Conservation (phyloP, 1,140 invertebrate species). For the Pachypeltis micranthus region DNA sequence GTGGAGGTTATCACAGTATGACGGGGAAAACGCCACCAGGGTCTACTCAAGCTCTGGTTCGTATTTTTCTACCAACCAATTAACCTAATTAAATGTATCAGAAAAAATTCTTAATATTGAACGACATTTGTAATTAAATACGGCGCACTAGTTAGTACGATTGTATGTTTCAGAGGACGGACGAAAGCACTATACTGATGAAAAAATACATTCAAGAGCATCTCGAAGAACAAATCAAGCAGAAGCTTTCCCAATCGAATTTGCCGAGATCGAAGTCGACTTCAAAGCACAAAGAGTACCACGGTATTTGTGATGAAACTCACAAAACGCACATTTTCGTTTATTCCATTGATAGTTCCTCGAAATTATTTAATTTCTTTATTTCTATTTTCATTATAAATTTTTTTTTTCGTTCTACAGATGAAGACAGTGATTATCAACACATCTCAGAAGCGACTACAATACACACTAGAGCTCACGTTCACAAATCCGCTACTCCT, state of each 20-base stretch:
- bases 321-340: not conserved
- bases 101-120: no score
- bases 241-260: slow-evolving; percentile 35
- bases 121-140: no score
- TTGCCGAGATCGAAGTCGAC: slow-evolving; percentile 24
- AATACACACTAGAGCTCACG: slow-evolving; percentile 20
- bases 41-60: not conserved
- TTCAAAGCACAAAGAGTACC: slow-evolving; percentile 13
- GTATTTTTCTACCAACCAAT: not conserved
- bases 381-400: not conserved
- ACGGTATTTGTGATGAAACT: no score
- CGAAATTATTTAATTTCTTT: no score
- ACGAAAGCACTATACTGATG: slow-evolving; percentile 14
- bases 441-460: slow-evolving; percentile 44
- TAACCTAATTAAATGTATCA: no score
- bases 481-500: slow-evolving; percentile 20
- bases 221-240: slow-evolving; percentile 38
- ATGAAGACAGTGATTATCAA: slow-evolving; percentile 47
- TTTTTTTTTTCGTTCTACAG: slow-evolving; percentile 14
- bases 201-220: slow-evolving; percentile 31
- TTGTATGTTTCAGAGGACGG: not conserved
- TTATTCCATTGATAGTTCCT: not conserved
- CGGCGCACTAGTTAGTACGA: no score
- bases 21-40: slow-evolving; percentile 19
- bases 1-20: slow-evolving; percentile 27